These are phyloP conservation scores for Vesta saturnalis DNA, from an alignment of 2,888 invertebrate species.

Conservation along the genomic window DNA sequence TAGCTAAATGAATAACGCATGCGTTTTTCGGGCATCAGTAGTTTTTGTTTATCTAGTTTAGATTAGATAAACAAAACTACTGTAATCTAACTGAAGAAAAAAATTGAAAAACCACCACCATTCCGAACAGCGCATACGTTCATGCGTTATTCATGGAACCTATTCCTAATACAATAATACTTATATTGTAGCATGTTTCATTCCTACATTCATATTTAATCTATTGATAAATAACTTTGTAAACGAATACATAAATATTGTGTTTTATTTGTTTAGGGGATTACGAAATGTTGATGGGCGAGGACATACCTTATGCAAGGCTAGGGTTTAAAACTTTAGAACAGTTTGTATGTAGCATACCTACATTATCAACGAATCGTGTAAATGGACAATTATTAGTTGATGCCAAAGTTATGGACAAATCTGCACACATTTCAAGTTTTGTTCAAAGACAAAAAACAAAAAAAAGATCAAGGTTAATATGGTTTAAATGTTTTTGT, in stretches of 20 bases:
- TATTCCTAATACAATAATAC: not conserved
- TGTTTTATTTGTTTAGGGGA: constrained; percentile 64
- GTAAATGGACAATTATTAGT: constrained; percentile 68
- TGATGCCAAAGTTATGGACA: constrained; percentile 67
- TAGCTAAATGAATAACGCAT: too few relatives aligned
- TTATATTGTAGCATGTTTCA: constrained; percentile 10
- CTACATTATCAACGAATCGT: constrained; percentile 63
- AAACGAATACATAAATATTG: too few relatives aligned
- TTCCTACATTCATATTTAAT: not conserved
- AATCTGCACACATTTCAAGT: constrained; percentile 69
- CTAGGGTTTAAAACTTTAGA: constrained; percentile 70
- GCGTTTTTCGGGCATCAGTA: too few relatives aligned
- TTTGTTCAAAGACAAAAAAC: constrained; percentile 58
- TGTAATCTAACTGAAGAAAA: too few relatives aligned
- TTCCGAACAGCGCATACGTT: too few relatives aligned
- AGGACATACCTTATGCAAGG: constrained; percentile 69
- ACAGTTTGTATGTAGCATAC: constrained; percentile 67
- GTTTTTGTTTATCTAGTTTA: too few relatives aligned
- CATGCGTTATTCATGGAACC: too few relatives aligned
- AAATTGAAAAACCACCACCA: too few relatives aligned
- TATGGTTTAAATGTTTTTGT: constrained; percentile 2
- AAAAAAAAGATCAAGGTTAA: constrained; percentile 26
- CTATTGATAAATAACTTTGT: too few relatives aligned
- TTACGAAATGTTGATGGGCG: constrained; percentile 71
- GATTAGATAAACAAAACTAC: too few relatives aligned